Conservation (phyloP, 2,113 vertebrate genomes). For the Myxocyprinus asiaticus region DNA sequence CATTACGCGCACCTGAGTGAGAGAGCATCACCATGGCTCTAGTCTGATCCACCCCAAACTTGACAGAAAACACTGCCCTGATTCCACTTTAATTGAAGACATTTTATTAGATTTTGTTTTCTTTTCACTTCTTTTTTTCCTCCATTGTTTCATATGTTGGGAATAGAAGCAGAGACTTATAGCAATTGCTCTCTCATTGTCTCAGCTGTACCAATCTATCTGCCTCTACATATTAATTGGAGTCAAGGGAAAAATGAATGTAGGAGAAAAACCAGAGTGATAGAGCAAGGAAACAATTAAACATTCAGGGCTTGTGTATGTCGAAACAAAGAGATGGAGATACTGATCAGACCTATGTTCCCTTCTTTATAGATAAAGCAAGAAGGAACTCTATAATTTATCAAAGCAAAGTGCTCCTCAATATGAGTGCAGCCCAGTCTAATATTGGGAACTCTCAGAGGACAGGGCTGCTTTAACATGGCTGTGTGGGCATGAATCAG, state of each 20-base stretch:
- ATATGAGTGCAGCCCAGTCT: background rate
- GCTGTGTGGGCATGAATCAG: slow-evolving; percentile 19
- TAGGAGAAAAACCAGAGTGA: background rate
- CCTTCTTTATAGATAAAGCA: slow-evolving; percentile 9
- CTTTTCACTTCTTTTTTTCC: background rate
- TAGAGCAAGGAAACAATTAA: slow-evolving; percentile 1
- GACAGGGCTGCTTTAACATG: background rate
- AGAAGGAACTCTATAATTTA: slow-evolving; percentile 2
- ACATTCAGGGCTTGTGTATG: slow-evolving; percentile 20
- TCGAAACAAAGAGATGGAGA: slow-evolving; percentile 18
- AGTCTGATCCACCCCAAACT: slow-evolving; percentile 55
- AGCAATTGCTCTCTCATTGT: slow-evolving; percentile 46
- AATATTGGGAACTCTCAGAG: background rate
- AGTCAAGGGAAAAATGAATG: slow-evolving; percentile 38
- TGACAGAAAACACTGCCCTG: slow-evolving; percentile 50
- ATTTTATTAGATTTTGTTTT: slow-evolving; percentile 52
- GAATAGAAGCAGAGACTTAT: slow-evolving; percentile 45
- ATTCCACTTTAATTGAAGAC: slow-evolving; percentile 65
- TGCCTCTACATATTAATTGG: slow-evolving; percentile 42
- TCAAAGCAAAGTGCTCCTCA: slow-evolving; percentile 7
- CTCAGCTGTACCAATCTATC: slow-evolving; percentile 39
- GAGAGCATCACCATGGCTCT: slow-evolving; percentile 30
- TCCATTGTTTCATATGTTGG: slow-evolving; percentile 51
- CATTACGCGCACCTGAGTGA: slow-evolving; percentile 22
- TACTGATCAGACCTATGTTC: slow-evolving; percentile 29